phyloP scores from a whole-genome alignment of 2,797 vertebrate genomes.

The Macroramphosus scolopax region DNA sequence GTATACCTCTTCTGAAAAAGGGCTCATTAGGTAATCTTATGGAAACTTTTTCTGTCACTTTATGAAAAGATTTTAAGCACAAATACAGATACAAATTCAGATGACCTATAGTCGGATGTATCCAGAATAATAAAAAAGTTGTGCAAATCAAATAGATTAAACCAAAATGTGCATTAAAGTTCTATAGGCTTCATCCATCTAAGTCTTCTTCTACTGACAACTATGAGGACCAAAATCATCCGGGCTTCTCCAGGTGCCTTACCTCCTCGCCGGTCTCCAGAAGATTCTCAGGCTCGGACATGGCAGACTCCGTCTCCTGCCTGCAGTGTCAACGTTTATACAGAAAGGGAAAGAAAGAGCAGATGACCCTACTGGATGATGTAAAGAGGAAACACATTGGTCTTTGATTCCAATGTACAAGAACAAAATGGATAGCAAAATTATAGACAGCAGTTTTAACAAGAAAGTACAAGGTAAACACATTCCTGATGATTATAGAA shows the following conservation, averaged over 20 bases:
- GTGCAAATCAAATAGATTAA: constrained; percentile 10
- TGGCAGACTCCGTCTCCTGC: constrained; percentile 62
- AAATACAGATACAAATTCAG: not conserved
- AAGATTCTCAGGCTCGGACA: constrained; percentile 71
- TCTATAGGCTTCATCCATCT: constrained; percentile 9
- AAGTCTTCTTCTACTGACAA: constrained; percentile 9
- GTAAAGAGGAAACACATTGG: not conserved
- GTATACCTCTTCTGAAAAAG: constrained; percentile 32
- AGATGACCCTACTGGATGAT: not conserved
- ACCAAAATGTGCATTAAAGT: constrained; percentile 6
- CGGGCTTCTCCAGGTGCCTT: constrained; percentile 45
- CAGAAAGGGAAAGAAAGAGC: not conserved
- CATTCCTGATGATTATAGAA: too few species aligned
- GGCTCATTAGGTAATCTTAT: constrained; percentile 13
- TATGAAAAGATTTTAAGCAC: constrained; percentile 8
- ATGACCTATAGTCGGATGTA: not conserved
- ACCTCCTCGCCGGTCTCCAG: constrained; percentile 77
- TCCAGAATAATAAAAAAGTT: constrained; percentile 6
- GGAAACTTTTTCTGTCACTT: constrained; percentile 5
- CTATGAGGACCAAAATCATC: constrained; percentile 19
- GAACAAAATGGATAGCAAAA: too few species aligned
- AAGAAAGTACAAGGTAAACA: too few species aligned
- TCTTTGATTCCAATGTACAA: too few species aligned
- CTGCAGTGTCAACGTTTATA: constrained; percentile 39
- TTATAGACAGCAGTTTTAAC: too few species aligned